phyloP scores from a whole-genome alignment of 2,888 invertebrate genomes.

The Sabellastarte sp. region DNA sequence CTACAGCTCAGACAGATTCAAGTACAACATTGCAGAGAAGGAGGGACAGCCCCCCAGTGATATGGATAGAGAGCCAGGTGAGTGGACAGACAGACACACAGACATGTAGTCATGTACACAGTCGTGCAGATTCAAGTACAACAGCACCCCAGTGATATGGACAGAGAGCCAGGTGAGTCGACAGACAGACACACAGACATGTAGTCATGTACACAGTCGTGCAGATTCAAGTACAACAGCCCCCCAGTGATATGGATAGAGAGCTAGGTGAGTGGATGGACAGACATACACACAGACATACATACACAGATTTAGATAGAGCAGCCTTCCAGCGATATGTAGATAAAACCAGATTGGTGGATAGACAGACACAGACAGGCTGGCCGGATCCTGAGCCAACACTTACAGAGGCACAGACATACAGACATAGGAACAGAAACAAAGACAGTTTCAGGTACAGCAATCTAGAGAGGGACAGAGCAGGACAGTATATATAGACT shows the following conservation, averaged over 20 bases:
- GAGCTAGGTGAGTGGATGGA: conserved; percentile 15
- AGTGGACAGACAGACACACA: too few relatives aligned
- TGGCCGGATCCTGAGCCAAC: too few relatives aligned
- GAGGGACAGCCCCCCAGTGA: conserved; percentile 22
- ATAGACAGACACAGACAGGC: too few relatives aligned
- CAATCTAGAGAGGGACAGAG: too few relatives aligned
- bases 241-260: conserved; percentile 12
- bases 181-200: too few relatives aligned
- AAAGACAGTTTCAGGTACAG: too few relatives aligned
- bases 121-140: conserved; percentile 43
- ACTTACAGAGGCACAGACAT: too few relatives aligned
- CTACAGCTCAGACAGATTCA: conserved; percentile 50
- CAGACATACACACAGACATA: too few relatives aligned
- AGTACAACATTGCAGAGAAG: conserved; percentile 48
- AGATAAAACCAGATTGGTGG: conserved; percentile 9
- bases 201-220: too few relatives aligned
- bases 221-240: conserved; percentile 42
- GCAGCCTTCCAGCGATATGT: conserved; percentile 25
- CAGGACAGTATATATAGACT: too few relatives aligned
- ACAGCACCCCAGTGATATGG: conserved; percentile 25
- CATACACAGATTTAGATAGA: conserved; percentile 41
- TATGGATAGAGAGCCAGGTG: conserved; percentile 11
- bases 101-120: too few relatives aligned
- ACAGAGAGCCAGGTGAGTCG: conserved; percentile 11
- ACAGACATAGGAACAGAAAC: too few relatives aligned